Base-by-base conservation (phyloP, 1,140 invertebrate species). In the Cataglyphis hispanica region DNA sequence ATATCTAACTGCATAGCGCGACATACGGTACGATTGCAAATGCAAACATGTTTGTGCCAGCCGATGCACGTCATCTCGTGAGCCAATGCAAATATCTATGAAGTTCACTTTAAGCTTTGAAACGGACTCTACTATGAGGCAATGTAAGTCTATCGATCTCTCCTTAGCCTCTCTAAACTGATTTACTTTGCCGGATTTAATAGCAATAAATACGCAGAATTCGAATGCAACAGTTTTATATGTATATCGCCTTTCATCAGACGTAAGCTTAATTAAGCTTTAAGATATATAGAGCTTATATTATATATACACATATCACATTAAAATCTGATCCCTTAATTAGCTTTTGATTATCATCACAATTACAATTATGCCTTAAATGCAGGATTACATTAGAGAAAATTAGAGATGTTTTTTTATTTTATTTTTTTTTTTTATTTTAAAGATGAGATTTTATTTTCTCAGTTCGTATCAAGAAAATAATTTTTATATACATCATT, bases 11-110 rank as follows among this genome's bases (percentile, higher is more conserved):
- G 58, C 64, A 87, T 70, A 77, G 58, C 60, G 81, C 85, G 75
- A 91, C 91, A 92, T 93, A 91, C 91, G 89, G 86, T 85, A 91
- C 87, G 80, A 91, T 89, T 91, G 88, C 89, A 91, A 88, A 92
- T 91, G 89, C 89, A 92, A 85, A 87, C 83, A 86, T 84, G 89
- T 84, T 85, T 88, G 72, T 77, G 83, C 60, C 86, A 77, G 75
- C 46, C 86, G 85, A 85, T 85, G 86, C 83, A 66, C 85, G 77
- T 85, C 78, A 86, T 88, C 81, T 81, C 76, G 76, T 76, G 78
- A 88, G 46, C 31, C 85, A 13, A 87, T 83, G 86, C 85, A 91
- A 92, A 91, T 91, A 88, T 88, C 76, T 60, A 22, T 56, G 56
- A 84, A 89, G 76, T 77, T 66, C 75, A 53, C 64, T 61, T 75